phyloP scores from a whole-genome alignment of 1,140 invertebrate species.

The Caenorhabditis elegans region WBcel235 BX284606.5:2337501-2338000 shows the following conservation, averaged over 20 bases:
- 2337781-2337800: too few relatives aligned
- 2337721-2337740: too few relatives aligned
- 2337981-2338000: neutral
- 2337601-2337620: neutral
- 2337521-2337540: conserved; percentile 31
- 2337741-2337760: too few relatives aligned
- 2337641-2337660: too few relatives aligned
- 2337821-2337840: too few relatives aligned
- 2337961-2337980: neutral
- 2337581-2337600: neutral
- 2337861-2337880: neutral
- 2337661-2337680: too few relatives aligned
- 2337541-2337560: conserved; percentile 20
- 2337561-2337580: neutral
- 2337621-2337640: neutral
- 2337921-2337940: neutral
- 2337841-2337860: too few relatives aligned
- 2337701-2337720: too few relatives aligned
- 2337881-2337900: neutral
- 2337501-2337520: neutral
- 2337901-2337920: neutral
- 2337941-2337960: neutral
- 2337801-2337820: too few relatives aligned
- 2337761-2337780: too few relatives aligned
- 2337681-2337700: too few relatives aligned